phyloP scores from a whole-genome alignment of 2,888 invertebrate genomes.

The Standfussiana lucernea region DNA sequence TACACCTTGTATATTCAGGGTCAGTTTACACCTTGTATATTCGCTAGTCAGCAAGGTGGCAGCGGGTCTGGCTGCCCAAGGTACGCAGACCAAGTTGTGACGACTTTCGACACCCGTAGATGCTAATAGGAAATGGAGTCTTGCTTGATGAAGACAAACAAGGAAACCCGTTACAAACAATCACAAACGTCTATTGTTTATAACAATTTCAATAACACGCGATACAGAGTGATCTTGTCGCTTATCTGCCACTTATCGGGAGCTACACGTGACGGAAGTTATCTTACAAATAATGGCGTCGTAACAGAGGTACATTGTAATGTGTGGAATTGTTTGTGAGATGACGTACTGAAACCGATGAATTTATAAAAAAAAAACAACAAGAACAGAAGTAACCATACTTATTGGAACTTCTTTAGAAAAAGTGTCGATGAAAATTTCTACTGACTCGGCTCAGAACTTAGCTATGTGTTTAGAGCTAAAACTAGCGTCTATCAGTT shows the following conservation, averaged over 20 bases:
- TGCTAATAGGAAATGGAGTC: not conserved
- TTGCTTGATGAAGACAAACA: not conserved
- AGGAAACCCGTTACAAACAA: constrained; percentile 5
- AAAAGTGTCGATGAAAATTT: not conserved
- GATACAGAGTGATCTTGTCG: constrained; percentile 47
- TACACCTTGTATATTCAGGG: not conserved
- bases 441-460: not conserved
- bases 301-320: constrained; percentile 23
- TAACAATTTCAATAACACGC: constrained; percentile 34
- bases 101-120: not conserved
- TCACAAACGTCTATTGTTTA: constrained; percentile 40
- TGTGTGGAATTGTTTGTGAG: constrained; percentile 21
- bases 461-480: not conserved
- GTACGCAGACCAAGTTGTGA: not conserved
- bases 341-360: not conserved
- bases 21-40: not conserved
- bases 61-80: not conserved
- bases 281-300: constrained; percentile 47
- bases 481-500: not conserved
- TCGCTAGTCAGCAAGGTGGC: not conserved
- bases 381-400: not conserved
- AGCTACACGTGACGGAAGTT: constrained; percentile 45
- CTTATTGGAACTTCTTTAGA: not conserved
- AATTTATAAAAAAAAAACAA: not conserved
- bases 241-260: constrained; percentile 52